phyloP scores from a whole-genome alignment of 2,113 vertebrate species.

The Cyprinus carpio region DNA sequence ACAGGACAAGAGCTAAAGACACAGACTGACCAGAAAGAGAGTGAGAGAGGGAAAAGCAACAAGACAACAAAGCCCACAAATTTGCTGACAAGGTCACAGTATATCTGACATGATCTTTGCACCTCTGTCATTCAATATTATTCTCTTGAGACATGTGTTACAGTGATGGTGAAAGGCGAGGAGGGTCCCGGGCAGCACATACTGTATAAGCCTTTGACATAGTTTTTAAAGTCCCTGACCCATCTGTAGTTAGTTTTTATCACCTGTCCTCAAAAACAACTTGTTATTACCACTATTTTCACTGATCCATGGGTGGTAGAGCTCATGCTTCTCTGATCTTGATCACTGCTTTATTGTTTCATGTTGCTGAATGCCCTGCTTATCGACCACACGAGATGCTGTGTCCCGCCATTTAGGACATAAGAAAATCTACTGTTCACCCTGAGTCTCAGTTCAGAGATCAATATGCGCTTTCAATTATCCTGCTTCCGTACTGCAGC shows the following conservation, averaged over 20 bases:
- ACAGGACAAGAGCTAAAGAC: neutral
- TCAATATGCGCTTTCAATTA: constrained; percentile 49
- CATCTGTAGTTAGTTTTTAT: neutral
- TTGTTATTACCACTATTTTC: neutral
- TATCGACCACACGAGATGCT: constrained; percentile 37
- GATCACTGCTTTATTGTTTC: neutral
- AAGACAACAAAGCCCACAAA: constrained; percentile 1
- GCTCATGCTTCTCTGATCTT: too few species aligned
- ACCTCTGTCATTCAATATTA: constrained; percentile 15
- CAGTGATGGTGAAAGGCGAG: neutral
- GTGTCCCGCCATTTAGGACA: constrained; percentile 28
- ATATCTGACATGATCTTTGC: constrained; percentile 24
- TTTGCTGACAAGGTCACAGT: constrained; percentile 20
- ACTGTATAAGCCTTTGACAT: neutral
- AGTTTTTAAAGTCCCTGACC: neutral
- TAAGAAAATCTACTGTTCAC: constrained; percentile 38
- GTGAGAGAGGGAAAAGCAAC: neutral
- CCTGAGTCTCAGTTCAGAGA: constrained; percentile 26
- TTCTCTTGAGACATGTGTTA: neutral
- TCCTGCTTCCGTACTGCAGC: neutral
- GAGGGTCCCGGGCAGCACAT: neutral
- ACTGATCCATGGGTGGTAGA: neutral
- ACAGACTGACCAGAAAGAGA: neutral
- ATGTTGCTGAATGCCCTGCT: constrained; percentile 1
- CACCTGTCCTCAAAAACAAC: neutral